Evolutionary conservation across 2,797 vertebrate species (phyloP).

Genomic region (Pteronotus mesoamericanus): DNA sequence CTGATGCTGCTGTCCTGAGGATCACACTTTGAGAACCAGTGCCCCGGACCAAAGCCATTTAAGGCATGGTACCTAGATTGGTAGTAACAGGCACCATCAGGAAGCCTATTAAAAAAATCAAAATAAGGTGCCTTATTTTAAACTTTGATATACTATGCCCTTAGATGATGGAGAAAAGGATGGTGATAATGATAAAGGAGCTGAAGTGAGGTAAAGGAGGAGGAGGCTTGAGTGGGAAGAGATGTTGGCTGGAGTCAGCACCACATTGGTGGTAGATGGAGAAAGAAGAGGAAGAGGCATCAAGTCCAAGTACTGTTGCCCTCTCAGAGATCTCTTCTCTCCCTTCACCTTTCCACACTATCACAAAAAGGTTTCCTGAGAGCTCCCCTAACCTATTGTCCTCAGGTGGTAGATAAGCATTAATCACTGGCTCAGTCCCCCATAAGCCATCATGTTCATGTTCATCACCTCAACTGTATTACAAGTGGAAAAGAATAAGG

Average conservation of each 20-base stretch:
- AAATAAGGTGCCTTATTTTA: neutral
- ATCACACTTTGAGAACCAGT: neutral
- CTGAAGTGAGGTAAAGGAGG: neutral
- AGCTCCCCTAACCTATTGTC: neutral
- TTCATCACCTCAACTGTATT: neutral
- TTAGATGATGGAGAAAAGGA: neutral
- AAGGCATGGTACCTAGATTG: neutral
- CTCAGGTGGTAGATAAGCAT: neutral
- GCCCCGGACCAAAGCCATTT: neutral
- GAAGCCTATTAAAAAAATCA: neutral
- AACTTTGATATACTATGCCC: neutral
- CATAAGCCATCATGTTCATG: neutral
- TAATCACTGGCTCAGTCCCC: neutral
- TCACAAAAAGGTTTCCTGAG: neutral
- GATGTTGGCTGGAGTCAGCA: neutral
- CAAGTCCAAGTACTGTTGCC: neutral
- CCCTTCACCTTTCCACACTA: neutral
- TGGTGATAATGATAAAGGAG: neutral
- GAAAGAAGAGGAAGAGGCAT: neutral
- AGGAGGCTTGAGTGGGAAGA: neutral
- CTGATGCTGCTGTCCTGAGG: neutral
- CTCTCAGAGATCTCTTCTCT: neutral
- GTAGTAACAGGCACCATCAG: no score
- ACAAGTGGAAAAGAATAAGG: neutral
- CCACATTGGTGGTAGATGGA: rapidly evolving